phyloP scores from a whole-genome alignment of 2,888 invertebrate species.

The Apotomis turbidana region DNA sequence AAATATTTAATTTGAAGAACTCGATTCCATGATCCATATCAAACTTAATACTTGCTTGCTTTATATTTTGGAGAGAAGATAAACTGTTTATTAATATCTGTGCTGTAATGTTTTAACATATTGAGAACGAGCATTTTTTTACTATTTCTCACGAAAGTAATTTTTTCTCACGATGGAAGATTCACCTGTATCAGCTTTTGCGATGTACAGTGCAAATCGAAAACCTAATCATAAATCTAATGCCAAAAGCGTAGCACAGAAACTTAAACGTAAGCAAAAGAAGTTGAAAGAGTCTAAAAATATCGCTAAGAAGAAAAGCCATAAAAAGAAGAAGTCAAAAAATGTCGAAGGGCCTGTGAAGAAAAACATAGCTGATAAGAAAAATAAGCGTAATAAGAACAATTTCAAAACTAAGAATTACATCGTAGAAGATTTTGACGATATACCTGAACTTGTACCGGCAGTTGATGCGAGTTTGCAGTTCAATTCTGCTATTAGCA shows the following conservation, averaged over 20 bases:
- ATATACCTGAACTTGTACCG: conserved; percentile 56
- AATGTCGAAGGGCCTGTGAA: conserved; percentile 43
- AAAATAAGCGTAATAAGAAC: conserved; percentile 41
- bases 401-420: conserved; percentile 22
- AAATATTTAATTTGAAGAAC: no score
- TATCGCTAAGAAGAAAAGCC: conserved; percentile 61
- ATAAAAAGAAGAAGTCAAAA: conserved; percentile 63
- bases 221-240: conserved; percentile 52
- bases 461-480: conserved; percentile 49
- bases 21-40: not conserved
- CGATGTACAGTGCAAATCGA: conserved; percentile 62
- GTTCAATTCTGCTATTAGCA: conserved; percentile 22
- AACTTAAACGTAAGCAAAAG: conserved; percentile 59
- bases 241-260: conserved; percentile 27
- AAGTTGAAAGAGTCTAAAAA: conserved; percentile 57
- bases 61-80: not conserved
- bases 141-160: not conserved
- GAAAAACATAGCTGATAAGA: conserved; percentile 39
- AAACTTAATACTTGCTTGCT: not conserved
- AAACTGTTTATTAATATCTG: not conserved
- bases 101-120: not conserved
- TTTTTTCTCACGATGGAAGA: conserved; percentile 48
- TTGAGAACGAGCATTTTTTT: not conserved
- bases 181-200: conserved; percentile 71
- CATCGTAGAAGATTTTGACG: conserved; percentile 27